Evolutionary conservation across 2,888 invertebrate species (phyloP), one percentile per base, ranked within the genome.

Genomic region (Mythimna impura): DNA sequence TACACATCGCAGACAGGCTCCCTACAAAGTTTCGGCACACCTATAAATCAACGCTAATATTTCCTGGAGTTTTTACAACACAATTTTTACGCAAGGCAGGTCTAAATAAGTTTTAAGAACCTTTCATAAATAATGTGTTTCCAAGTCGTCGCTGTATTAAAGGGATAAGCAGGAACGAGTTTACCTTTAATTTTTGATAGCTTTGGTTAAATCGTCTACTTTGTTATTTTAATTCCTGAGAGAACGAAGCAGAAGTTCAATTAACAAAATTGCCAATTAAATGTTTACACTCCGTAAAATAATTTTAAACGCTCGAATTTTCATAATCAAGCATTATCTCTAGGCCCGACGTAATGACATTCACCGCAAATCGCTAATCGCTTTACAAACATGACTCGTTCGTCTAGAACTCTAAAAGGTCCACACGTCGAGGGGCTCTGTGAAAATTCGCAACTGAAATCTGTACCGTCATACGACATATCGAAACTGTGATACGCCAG

Each of bases 401-500:
- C 74, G 73, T 72, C 78, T 84, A 81, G 86, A 88, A 91, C 91
- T 88, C 88, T 92, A 92, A 91, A 89, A 90, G 85, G 88, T 89
- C 87, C 86, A 81, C 86, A 86, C 81, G 88, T 88, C 84, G 81
- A 90, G 85, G 81, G 86, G 78, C 85, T 87, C 78, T 74, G 85
- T 73, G 90, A 92, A 94, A 94, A 93, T 94, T 94, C 91, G 89
- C 91, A 86, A 88, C 87, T 89, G 82, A 93, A 94, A 93, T 92
- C 92, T 90, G 86, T 87, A 88, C 89, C 84, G 86, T 89, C 91
- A 93, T 96, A 95, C 92, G 96, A 94, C 96, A 91, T 96, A 93
- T 94, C 88, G 93, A 89, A 92, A 90, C 91, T 94, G 91, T 89
- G 91, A 89, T 89, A 87, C 89, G 88, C 84, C 89, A 89, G 89